A percentile compares a stretch with the other conserved stretches of the same genome.
Conservation (phyloP, 2,797 vertebrate genomes). For the Dendrocincla fuliginosa region DNA sequence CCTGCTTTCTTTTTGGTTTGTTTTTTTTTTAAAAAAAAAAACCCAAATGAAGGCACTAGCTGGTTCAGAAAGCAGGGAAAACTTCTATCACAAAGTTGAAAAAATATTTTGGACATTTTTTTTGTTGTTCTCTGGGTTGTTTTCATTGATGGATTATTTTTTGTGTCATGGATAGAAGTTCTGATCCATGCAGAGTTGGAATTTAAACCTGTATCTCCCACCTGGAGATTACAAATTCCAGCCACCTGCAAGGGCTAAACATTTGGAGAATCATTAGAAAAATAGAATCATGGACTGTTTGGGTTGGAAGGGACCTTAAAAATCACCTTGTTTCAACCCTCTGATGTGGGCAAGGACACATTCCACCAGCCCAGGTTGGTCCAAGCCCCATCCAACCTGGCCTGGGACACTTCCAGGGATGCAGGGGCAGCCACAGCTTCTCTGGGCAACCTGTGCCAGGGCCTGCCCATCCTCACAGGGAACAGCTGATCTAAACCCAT, state of each 20-base stretch:
- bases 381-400: fast-evolving
- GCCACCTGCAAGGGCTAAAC: background rate
- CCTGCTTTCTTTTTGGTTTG: background rate
- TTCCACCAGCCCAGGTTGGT: fast-evolving
- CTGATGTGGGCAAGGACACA: background rate
- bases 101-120: background rate
- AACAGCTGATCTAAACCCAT: background rate
- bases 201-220: background rate
- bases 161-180: background rate
- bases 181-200: background rate
- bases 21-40: background rate
- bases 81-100: fast-evolving
- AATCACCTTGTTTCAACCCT: fast-evolving
- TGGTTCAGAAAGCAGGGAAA: background rate
- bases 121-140: background rate
- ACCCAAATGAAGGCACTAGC: background rate
- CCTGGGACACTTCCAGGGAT: fast-evolving
- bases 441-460: background rate
- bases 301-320: background rate
- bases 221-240: fast-evolving
- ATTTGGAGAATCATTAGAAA: background rate
- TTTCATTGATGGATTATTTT: background rate
- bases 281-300: background rate
- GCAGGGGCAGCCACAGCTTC: background rate
- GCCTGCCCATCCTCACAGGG: fast-evolving